Evolutionary conservation across 2,113 vertebrate species (phyloP).

Genomic region (Mobula birostris): DNA sequence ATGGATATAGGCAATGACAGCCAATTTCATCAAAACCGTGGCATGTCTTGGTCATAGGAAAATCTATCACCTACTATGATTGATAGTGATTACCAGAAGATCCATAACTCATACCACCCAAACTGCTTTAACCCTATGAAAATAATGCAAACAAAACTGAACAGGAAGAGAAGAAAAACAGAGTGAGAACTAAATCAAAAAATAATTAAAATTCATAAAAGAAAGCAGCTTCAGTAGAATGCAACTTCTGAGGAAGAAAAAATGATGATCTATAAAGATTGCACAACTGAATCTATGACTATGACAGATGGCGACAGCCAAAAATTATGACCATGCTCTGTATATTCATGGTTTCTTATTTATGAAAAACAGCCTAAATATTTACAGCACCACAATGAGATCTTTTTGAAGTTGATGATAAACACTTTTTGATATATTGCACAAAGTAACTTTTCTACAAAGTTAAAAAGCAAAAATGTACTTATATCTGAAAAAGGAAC

Average conservation of each 20-base stretch:
- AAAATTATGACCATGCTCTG: not conserved
- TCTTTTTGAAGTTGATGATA: not conserved
- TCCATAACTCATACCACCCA: not conserved
- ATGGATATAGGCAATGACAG: not conserved
- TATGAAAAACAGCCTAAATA: not conserved
- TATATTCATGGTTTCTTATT: slow-evolving; percentile 20
- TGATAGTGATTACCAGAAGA: not conserved
- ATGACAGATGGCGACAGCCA: slow-evolving; percentile 11
- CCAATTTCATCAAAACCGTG: not conserved
- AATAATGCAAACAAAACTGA: not conserved
- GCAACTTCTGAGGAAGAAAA: not conserved
- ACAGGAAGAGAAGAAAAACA: not conserved
- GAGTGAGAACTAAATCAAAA: slow-evolving; percentile 23
- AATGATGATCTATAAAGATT: not conserved
- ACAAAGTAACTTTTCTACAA: not conserved
- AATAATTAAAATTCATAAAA: slow-evolving; percentile 26
- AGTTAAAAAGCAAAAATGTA: not conserved
- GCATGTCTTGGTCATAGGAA: not conserved
- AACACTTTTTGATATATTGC: slow-evolving; percentile 12
- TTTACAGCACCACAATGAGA: not conserved
- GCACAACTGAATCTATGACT: not conserved
- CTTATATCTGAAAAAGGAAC: not conserved
- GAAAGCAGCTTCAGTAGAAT: not conserved
- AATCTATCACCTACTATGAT: not conserved
- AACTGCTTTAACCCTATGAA: not conserved